These are phyloP conservation scores for Sphaerophoria rueppellii DNA, from an alignment of 2,888 invertebrate genomes.

Conservation along the genomic window DNA sequence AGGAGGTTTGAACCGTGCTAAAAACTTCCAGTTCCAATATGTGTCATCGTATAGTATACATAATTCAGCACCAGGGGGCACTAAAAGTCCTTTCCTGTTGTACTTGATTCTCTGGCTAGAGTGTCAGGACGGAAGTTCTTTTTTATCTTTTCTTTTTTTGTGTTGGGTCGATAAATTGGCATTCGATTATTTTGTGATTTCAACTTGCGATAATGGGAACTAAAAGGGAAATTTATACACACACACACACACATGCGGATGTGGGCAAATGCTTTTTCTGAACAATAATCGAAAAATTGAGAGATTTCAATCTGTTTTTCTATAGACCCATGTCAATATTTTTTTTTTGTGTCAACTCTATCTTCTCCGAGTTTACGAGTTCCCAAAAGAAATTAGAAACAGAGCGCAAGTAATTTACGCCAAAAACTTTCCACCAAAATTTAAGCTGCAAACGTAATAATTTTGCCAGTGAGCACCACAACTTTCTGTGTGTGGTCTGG, in stretches of 20 bases:
- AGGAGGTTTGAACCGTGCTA: too few relatives aligned
- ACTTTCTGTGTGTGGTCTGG: background rate
- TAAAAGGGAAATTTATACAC: constrained; percentile 1
- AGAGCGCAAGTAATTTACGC: background rate
- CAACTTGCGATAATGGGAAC: constrained; percentile 15
- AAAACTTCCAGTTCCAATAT: constrained; percentile 6
- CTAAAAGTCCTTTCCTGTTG: constrained; percentile 17
- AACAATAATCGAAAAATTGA: background rate
- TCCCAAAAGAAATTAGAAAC: background rate
- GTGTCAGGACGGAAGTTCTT: constrained; percentile 13
- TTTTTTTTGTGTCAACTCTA: background rate
- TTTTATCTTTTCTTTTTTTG: background rate
- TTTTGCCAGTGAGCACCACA: background rate
- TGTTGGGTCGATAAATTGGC: constrained; percentile 22
- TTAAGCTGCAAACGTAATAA: background rate
- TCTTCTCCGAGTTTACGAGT: background rate
- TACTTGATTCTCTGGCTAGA: constrained; percentile 10
- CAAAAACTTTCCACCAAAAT: background rate
- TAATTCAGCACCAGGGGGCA: constrained; percentile 18
- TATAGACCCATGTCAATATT: background rate
- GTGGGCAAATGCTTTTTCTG: background rate
- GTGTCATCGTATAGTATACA: constrained; percentile 10
- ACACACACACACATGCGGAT: background rate
- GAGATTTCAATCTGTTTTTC: background rate
- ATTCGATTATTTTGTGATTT: constrained; percentile 32